Evolutionary conservation across 23 tunicate genomes (phyloP), one percentile per base, ranked within the genome.

Genomic region (Halocynthia roretzi): DNA sequence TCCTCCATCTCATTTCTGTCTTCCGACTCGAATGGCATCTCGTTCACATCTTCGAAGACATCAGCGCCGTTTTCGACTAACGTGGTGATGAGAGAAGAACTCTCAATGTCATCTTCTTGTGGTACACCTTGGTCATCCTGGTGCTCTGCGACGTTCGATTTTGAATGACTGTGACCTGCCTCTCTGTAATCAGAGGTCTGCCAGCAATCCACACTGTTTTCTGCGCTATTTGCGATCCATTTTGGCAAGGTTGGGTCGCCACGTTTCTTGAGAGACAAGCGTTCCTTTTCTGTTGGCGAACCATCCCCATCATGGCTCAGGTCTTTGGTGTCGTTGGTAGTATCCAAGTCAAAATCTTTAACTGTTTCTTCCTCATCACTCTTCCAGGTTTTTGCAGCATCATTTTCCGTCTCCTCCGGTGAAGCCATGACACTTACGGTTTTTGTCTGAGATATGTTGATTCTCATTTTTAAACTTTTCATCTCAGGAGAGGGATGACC

Each of bases 161-260:
- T 65, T 9, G 10, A 20, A 10, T 14, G 70, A 20, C 31, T 65
- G 70, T 65, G 49, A 9, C 49, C 19, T 65, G 70, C 15, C 44
- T 31, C 44, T 31, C 44, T 31, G 44, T 31, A 31, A 31, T 31
- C 44, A 10, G 70, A 11, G 1, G 31, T 48, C 10, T 9, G 49
- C 70, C 70, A 65, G 31, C 70, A 20, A 40, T 65, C 70, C 22
- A 48, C 31, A 48, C 70, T 65, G 61, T 48, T 52, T 40, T 50
- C 76, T 5, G 52, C 56, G 55, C 71, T 54, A 21, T 50, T 23
- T 18, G 77, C 19, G 6, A 51, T 70, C 91, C 91, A 86, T 8
- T 68, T 79, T 10, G 87, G 78, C 19, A 80, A 67, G 50, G 95
- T 79, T 7, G 95, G 87, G 67, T 88, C 85, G 7, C 80, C 80